Conservation (phyloP, 2,797 vertebrate genomes). For the Alcedo atthis region DNA sequence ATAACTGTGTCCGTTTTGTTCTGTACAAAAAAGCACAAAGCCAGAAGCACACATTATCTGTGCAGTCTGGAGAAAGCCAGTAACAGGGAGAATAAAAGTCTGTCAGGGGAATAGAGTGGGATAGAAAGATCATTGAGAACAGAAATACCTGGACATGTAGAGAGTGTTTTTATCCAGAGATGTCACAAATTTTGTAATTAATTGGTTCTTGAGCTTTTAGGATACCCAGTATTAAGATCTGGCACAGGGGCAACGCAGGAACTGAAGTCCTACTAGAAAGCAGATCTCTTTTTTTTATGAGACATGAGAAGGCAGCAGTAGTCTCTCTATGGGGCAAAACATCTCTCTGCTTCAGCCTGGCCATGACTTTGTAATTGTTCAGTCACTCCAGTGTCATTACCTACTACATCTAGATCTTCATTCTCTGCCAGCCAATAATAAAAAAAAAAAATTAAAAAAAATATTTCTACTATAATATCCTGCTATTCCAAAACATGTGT, state of each 20-base stretch:
- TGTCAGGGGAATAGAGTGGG: neutral
- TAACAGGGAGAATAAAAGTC: neutral
- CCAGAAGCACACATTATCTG: neutral
- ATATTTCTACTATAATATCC: neutral
- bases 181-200: neutral
- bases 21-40: neutral
- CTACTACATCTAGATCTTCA: neutral
- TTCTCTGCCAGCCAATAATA: neutral
- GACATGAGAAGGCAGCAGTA: neutral
- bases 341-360: neutral
- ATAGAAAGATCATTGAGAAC: rapidly evolving
- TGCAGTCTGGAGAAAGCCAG: neutral
- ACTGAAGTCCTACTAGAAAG: neutral
- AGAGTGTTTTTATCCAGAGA: neutral
- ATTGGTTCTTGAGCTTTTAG: neutral
- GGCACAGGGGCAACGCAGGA: neutral
- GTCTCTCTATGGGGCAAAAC: neutral
- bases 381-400: neutral
- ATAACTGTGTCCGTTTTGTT: neutral
- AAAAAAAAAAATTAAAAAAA: neutral
- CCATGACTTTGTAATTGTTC: neutral
- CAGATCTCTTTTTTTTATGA: neutral
- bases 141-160: neutral
- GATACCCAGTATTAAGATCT: neutral
- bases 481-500: neutral